Base-by-base conservation (phyloP, 1,140 invertebrate species). In the Ylistrum balloti region DNA sequence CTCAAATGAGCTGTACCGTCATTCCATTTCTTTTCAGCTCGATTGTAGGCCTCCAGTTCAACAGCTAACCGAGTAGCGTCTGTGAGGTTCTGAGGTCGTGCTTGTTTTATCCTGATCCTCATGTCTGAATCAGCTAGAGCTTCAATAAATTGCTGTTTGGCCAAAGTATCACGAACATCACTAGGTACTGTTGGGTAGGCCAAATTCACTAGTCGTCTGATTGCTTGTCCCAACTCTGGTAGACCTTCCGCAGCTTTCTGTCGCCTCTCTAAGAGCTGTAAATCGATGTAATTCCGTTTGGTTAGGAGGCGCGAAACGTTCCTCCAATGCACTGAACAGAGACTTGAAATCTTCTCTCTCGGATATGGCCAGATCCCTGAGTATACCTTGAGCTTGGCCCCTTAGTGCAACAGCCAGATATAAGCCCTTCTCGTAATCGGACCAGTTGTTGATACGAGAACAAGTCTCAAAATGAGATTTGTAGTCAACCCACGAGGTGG, bases 171-270 rank as follows among this genome's bases (percentile, higher is more conserved):
- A n/a, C 85, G 20, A 1, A 45, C 15, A 22, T 45, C 35, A 0
- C 15, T n/a, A 45, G 85, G 34, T 33, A 41, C 85, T 20, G 17
- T 38, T n/a, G 35, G 85, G 86, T 87, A 90, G 33, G 89, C 85
- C 33, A 28, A 35, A 41, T 86, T 33, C 9, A 45, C 22, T 3
- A 90, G 33, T 85, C 85, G 35, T 5, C 28, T 13, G 13, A 45
- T 90, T 11, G 88, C 34, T 28, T 90, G 85, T 34, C 86, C 38
- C 22, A 35, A 35, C 35, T 87, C 86, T 0, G 86, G 86, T 7
- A 87, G 86, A 38, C 86, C 45, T n/a, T 87, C 86, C 0, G 9
- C 45, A 3, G 86, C 33, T 38, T 20, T 35, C n/a, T 87, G 34
- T 35, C 10, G 13, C 32, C n/a, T 35, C 32, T 87, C 86, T n/a